phyloP scores from a whole-genome alignment of 1,140 invertebrate genomes.

The Drosophila ficusphila region DNA sequence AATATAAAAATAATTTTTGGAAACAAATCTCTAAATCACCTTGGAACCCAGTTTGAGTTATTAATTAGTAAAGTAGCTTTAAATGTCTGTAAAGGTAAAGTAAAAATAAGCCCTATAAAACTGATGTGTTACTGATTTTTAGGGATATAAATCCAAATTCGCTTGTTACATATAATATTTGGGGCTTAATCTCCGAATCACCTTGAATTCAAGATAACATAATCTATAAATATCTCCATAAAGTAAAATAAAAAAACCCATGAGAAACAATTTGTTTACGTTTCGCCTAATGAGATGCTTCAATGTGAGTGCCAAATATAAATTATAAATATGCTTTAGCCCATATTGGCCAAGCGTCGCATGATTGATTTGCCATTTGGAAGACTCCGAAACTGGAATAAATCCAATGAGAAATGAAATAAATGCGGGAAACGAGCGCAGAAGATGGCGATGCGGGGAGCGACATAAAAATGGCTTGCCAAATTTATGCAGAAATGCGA shows the following conservation, averaged over 20 bases:
- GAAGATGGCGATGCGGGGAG: slow-evolving; percentile 11
- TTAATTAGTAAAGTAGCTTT: no score
- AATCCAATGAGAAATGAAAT: slow-evolving; percentile 10
- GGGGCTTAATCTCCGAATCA: no score
- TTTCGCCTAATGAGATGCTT: background rate
- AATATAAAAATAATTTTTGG: no score
- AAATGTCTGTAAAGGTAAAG: no score
- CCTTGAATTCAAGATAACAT: no score
- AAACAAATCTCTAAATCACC: no score
- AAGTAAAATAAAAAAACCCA: background rate
- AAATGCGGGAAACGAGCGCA: slow-evolving; percentile 29
- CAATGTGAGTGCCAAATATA: slow-evolving; percentile 12
- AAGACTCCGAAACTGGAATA: slow-evolving; percentile 30
- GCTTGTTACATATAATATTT: no score
- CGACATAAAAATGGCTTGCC: slow-evolving; percentile 28
- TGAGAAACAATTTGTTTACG: background rate
- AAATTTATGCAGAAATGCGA: slow-evolving; percentile 70
- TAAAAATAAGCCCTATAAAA: no score
- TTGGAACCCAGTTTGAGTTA: no score
- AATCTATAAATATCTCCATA: no score
- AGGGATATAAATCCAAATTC: no score
- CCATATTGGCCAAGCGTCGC: slow-evolving; percentile 30
- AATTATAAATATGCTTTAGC: slow-evolving; percentile 25
- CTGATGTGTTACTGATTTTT: no score
- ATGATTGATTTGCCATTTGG: slow-evolving; percentile 35